A percentile compares a stretch with the other conserved stretches of the same genome.
Evolutionary conservation across 2,888 invertebrate species (phyloP).

Genomic region (Ceratothoa steindachneri): DNA sequence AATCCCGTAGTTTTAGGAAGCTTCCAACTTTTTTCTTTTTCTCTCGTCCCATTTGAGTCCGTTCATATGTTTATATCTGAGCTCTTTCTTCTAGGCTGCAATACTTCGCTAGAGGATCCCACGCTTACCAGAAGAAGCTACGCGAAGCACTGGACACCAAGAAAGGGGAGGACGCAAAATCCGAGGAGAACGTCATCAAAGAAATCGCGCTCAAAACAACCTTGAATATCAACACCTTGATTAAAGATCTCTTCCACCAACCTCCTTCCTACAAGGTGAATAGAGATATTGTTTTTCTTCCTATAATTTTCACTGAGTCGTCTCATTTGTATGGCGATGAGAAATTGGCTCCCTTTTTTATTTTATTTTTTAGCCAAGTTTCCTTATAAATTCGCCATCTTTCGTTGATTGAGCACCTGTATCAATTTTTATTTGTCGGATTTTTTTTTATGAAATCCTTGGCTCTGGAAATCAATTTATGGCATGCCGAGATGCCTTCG

Average conservation of each 20-base stretch:
- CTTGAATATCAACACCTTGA: constrained; percentile 84
- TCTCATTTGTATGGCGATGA: not conserved
- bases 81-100: constrained; percentile 64
- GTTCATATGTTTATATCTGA: no score
- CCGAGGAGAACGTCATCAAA: constrained; percentile 66
- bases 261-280: constrained; percentile 79
- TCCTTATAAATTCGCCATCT: no score
- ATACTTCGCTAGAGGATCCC: constrained; percentile 85
- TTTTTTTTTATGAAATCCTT: no score
- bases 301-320: not conserved
- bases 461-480: no score
- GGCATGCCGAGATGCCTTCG: no score
- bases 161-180: constrained; percentile 66
- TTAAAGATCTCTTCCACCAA: constrained; percentile 88
- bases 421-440: no score
- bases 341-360: no score
- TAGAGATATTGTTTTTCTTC: not conserved
- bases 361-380: no score
- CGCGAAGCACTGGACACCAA: constrained; percentile 63
- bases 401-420: no score
- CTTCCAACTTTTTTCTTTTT: no score
- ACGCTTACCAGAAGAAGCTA: constrained; percentile 74
- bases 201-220: constrained; percentile 76
- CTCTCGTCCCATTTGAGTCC: no score
- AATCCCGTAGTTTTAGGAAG: no score